Evolutionary conservation across 2,888 invertebrate genomes (phyloP).

Genomic region (Aquatica leii): DNA sequence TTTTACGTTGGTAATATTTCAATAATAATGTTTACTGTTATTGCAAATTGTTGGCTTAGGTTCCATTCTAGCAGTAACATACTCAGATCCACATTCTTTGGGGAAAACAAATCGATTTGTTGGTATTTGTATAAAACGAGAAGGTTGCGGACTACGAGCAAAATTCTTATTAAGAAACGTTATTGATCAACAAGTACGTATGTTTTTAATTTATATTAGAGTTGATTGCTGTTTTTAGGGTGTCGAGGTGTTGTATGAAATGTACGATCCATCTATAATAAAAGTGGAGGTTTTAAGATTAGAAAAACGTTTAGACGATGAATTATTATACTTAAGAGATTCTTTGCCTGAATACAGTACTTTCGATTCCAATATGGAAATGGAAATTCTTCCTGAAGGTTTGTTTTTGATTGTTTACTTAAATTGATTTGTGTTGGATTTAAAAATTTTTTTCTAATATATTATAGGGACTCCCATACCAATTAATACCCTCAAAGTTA

Average conservation of each 20-base stretch:
- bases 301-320: slow-evolving; percentile 92
- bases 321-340: slow-evolving; percentile 88
- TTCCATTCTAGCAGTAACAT: slow-evolving; percentile 86
- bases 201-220: no score
- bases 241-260: slow-evolving; percentile 78
- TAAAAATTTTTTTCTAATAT: background rate
- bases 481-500: slow-evolving; percentile 65
- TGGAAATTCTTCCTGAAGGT: slow-evolving; percentile 80
- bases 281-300: slow-evolving; percentile 89
- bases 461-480: slow-evolving; percentile 53
- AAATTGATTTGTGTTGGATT: background rate
- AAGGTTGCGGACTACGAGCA: slow-evolving; percentile 83
- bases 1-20: slow-evolving; percentile 87
- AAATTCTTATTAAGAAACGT: slow-evolving; percentile 91
- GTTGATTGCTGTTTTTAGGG: slow-evolving; percentile 55
- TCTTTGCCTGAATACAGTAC: slow-evolving; percentile 92
- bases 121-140: slow-evolving; percentile 92
- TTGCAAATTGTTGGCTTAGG: slow-evolving; percentile 62
- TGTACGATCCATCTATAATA: slow-evolving; percentile 93
- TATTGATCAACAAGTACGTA: slow-evolving; percentile 77
- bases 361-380: slow-evolving; percentile 90
- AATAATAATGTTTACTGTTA: slow-evolving; percentile 48
- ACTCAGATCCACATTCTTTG: slow-evolving; percentile 84
- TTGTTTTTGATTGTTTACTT: slow-evolving; percentile 1
- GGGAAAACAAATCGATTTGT: slow-evolving; percentile 87